Evolutionary conservation across 2,113 vertebrate species (phyloP).

Genomic region (Ptyas mucosa): DNA sequence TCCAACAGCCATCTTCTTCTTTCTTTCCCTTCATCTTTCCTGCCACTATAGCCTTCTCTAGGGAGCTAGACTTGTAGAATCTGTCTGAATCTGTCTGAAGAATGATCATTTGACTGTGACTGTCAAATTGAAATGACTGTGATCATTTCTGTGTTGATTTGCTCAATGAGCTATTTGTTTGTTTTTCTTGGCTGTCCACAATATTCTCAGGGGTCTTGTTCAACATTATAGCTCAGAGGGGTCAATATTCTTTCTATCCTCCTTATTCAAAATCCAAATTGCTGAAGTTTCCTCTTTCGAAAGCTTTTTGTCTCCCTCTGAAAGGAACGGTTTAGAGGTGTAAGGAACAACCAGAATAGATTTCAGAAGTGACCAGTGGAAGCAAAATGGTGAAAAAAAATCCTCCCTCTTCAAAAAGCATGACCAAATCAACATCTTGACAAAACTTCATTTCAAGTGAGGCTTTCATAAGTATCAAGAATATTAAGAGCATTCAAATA

Average conservation of each 20-base stretch:
- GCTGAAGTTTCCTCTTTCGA: not conserved
- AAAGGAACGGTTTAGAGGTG: not conserved
- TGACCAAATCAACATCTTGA: too few relatives aligned
- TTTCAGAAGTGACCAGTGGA: not conserved
- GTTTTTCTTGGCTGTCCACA: not conserved
- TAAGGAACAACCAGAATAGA: not conserved
- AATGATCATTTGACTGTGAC: too few relatives aligned
- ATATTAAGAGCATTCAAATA: not conserved
- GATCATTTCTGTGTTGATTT: too few relatives aligned
- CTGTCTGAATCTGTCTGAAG: too few relatives aligned
- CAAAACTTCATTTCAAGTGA: too few relatives aligned
- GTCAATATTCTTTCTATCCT: not conserved
- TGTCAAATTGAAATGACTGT: too few relatives aligned
- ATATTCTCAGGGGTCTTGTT: not conserved
- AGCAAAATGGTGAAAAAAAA: not conserved
- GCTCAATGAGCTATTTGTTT: too few relatives aligned
- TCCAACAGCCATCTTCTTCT: not conserved
- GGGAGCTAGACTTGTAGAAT: not conserved
- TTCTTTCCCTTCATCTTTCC: not conserved
- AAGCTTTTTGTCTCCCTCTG: not conserved
- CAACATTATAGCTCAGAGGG: not conserved
- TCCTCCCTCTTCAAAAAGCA: too few relatives aligned
- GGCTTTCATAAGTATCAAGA: too few relatives aligned
- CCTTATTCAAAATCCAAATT: not conserved
- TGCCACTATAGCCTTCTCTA: not conserved